phyloP scores from a whole-genome alignment of 2,888 invertebrate genomes.

The Leptinotarsa rubiginosa region DNA sequence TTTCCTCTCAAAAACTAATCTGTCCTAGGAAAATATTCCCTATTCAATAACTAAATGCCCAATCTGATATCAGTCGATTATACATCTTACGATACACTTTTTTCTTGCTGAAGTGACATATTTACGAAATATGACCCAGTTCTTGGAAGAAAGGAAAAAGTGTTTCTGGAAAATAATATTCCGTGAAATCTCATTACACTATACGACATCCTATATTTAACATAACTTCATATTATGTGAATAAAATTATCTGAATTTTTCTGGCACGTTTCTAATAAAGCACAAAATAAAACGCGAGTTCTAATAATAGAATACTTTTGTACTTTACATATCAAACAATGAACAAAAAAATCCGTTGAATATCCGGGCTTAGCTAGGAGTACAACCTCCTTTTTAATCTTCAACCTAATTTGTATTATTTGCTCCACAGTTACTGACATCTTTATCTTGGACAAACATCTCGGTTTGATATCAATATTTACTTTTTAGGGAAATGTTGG shows the following conservation, averaged over 20 bases:
- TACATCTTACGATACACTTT: too few species aligned
- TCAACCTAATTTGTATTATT: conserved; percentile 28
- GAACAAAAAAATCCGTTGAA: conserved; percentile 1
- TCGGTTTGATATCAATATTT: conserved; percentile 36
- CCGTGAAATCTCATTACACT: not conserved
- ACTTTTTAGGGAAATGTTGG: conserved; percentile 30
- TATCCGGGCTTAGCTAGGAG: not conserved
- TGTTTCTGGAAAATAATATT: too few species aligned
- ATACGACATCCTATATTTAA: not conserved
- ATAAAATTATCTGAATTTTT: not conserved
- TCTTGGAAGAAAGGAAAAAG: too few species aligned
- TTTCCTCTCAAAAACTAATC: too few species aligned
- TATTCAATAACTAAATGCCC: too few species aligned
- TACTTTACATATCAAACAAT: not conserved
- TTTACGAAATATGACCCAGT: too few species aligned
- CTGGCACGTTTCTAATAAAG: not conserved
- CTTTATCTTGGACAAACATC: conserved; percentile 36
- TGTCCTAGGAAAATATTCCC: too few species aligned
- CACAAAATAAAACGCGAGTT: not conserved
- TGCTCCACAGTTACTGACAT: conserved; percentile 35
- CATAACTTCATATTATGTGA: not conserved
- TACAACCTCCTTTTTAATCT: conserved; percentile 9
- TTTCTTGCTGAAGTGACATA: too few species aligned
- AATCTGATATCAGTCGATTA: too few species aligned
- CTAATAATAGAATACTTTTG: not conserved